Conservation (phyloP, 2,797 vertebrate genomes). For the Carcharodon carcharias region DNA sequence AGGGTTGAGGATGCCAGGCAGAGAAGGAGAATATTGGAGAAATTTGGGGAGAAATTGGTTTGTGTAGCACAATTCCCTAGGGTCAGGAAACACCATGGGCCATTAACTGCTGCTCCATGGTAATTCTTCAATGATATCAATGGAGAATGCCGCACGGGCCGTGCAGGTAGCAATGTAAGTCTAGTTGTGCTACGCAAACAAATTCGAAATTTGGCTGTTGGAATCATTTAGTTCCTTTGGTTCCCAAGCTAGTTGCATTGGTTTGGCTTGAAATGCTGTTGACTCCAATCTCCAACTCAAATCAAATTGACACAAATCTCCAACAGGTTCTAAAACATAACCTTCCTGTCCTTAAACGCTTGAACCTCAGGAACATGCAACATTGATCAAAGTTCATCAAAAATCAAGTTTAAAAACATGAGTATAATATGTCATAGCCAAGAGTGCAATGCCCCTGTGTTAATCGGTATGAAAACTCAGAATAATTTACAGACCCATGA, state of each 20-base stretch:
- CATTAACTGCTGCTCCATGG: neutral
- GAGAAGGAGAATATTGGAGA: neutral
- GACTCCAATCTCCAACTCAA: neutral
- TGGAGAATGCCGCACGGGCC: neutral
- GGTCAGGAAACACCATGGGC: neutral
- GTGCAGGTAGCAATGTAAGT: too few species aligned
- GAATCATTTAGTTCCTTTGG: neutral
- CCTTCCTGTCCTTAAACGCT: neutral
- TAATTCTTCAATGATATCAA: neutral
- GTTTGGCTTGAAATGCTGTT: neutral
- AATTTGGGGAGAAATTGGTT: neutral
- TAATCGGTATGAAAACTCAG: neutral
- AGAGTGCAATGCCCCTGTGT: neutral
- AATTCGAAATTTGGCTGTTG: neutral
- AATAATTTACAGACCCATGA: neutral
- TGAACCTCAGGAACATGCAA: neutral
- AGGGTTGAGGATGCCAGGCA: neutral
- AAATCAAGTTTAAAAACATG: conserved; percentile 3
- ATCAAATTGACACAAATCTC: neutral
- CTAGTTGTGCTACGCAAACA: neutral
- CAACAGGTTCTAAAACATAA: neutral
- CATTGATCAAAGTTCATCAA: conserved; percentile 5
- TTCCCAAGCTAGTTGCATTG: neutral
- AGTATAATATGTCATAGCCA: too few species aligned
- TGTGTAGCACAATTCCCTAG: too few species aligned